Percentiles rank a stretch among this genome's conserved stretches.
These are phyloP conservation scores for Horisme vitalbata DNA, from an alignment of 2,888 invertebrate species.

Conservation along the genomic window DNA sequence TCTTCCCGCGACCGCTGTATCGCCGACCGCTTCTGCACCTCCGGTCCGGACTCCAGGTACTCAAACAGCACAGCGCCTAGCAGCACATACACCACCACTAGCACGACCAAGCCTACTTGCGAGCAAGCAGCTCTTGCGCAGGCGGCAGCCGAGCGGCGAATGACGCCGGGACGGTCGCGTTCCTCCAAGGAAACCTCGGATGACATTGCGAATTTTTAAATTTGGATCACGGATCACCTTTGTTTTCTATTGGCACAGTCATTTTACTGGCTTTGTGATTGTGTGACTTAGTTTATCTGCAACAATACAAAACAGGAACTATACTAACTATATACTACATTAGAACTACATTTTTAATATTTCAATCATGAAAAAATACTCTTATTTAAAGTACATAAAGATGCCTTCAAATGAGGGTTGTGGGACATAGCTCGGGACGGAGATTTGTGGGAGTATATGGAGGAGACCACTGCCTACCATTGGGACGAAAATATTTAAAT, in stretches of 20 bases:
- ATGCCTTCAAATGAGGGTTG: too few relatives aligned
- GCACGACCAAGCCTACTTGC: constrained; percentile 86
- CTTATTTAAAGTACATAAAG: too few relatives aligned
- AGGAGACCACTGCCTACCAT: too few relatives aligned
- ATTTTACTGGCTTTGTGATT: constrained; percentile 23
- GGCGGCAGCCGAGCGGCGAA: constrained; percentile 57
- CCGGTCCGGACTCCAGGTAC: constrained; percentile 87
- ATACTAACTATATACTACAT: neutral
- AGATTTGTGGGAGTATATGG: too few relatives aligned
- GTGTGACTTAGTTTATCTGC: constrained; percentile 4
- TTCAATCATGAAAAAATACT: too few relatives aligned
- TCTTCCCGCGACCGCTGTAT: constrained; percentile 86
- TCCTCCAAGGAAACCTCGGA: constrained; percentile 76
- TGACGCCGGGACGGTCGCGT: constrained; percentile 61
- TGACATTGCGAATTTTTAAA: constrained; percentile 54
- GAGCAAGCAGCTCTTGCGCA: constrained; percentile 85
- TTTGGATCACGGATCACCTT: constrained; percentile 32
- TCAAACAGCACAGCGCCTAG: constrained; percentile 90
- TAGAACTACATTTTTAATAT: neutral
- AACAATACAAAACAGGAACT: constrained; percentile 8
- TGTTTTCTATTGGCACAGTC: constrained; percentile 34
- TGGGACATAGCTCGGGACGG: too few relatives aligned
- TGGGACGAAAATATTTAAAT: too few relatives aligned
- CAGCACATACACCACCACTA: constrained; percentile 89
- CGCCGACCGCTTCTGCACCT: constrained; percentile 84